Base-by-base conservation (phyloP, 2,797 vertebrate species). In the Artibeus lituratus region DNA sequence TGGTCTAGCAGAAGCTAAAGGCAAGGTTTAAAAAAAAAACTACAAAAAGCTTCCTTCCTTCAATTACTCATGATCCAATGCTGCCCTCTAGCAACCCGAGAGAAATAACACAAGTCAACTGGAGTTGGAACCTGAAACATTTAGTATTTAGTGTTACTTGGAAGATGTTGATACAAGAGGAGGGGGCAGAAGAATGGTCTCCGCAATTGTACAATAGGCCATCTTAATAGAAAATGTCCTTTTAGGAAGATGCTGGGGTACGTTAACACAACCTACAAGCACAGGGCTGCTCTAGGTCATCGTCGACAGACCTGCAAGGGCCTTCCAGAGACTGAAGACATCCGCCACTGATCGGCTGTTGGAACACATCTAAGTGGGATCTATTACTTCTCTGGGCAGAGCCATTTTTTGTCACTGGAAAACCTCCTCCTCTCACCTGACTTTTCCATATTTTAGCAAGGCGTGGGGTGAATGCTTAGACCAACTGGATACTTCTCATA, bases 31-130 rank as follows among this genome's bases (percentile, higher is more conserved):
- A 92, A 88, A 88, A 47, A 14, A 32, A n/a, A 14, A 65, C 1
- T 83, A 11, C 7, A 24, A 0, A 44, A 49, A 89, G 59, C 14
- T n/a, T 16, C 15, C 55, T 49, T 18, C 16, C 26, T 88, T 67
- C 22, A 32, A 2, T 37, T 8, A 44, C 22, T 1, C 19, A n/a
- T 29, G 81, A 73, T 90, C 11, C 69, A 90, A 80, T 87, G 91
- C 97, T 98, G 98, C 97, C 97, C 98, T 95, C 98, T 98, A 96
- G 93, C 37, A 93, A 96, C 65, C n/a, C 1, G 24, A 95, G 5
- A 42, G 67, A 90, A 95, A 83, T 14, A 72, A 59, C 92, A 81
- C 62, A 76, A 44, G 32, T 24, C 65, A 29, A 35, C 14, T 18
- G 32, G 65, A 53, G 91, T 84, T 11, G 35, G 69, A 47, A 70